Evolutionary conservation across 2,888 invertebrate genomes (phyloP), one percentile per base, ranked within the genome.

Genomic region (Ptychoptera contaminata): DNA sequence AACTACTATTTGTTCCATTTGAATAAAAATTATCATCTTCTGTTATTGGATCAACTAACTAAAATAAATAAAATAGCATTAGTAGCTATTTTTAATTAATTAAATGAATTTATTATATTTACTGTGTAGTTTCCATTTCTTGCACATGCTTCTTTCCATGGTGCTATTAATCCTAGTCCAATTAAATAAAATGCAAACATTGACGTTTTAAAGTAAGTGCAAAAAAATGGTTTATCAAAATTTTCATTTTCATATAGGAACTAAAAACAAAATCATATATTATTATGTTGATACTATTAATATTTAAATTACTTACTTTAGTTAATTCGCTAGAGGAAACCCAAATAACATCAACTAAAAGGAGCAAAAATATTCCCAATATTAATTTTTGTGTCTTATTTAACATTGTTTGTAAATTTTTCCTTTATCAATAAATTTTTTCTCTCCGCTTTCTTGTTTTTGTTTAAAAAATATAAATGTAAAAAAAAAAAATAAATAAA

Each of bases 281-380:
- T 32, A 14, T n/a, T 42, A 32, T 38, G n/a, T 11, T 2, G 23
- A 10, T 16, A 8, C 16, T 31, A 30, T 37, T 34, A 14, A 6
- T 16, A 23, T 23, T 11, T 31, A 8, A 5, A 16, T 11, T 14
- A 15, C 32, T 65, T 69, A 94, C 94, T 79, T 91, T 86, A 48
- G 92, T 91, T 48, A 96, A 70, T 70, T 96, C 93, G 35, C 91
- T 87, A 42, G 93, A 94, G 44, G 86, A 80, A 44, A 96, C 94
- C 94, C 96, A 96, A 57, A 97, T 80, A 47, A 94, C 71, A 68
- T 94, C 92, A 53, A 96, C 94, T 56, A 94, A 68, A 52, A 96
- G 66, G 50, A 97, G 71, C 54, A 96, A 74, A 56, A 87, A 73
- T 53, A 91, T 71, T 56, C 96, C 97, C 56, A 93, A 71, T 49